Evolutionary conservation across 2,797 vertebrate genomes (phyloP).

Genomic region (Scolopax bukidnonensis): DNA sequence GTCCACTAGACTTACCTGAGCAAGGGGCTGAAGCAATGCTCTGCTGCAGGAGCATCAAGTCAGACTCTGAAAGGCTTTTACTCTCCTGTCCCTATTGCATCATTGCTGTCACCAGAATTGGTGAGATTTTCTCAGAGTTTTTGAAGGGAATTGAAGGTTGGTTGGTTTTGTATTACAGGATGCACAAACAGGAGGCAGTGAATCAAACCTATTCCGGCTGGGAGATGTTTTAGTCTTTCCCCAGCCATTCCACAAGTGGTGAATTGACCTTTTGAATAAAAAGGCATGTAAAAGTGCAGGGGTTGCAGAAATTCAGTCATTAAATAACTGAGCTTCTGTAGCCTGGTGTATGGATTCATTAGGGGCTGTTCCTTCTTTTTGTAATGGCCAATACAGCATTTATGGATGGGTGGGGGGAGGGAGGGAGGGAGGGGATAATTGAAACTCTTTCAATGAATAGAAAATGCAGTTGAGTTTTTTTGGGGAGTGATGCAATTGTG

Average conservation of each 20-base stretch:
- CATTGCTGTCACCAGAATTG: neutral
- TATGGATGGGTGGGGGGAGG: neutral
- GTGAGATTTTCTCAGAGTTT: neutral
- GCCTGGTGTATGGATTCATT: neutral
- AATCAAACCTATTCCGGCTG: neutral
- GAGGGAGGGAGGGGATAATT: neutral
- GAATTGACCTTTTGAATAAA: neutral
- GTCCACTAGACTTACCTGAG: neutral
- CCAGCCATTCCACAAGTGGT: neutral
- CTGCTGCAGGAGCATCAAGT: neutral
- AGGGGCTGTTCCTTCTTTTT: neutral
- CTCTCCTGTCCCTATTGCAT: neutral
- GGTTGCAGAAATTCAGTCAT: neutral
- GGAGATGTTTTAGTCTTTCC: neutral
- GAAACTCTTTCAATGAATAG: constrained; percentile 37
- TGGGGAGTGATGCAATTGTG: constrained; percentile 53
- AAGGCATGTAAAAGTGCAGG: neutral
- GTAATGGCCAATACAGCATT: neutral
- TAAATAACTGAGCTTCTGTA: neutral
- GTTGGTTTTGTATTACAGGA: neutral
- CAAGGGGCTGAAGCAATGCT: neutral
- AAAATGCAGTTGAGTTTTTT: constrained; percentile 59
- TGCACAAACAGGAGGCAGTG: neutral
- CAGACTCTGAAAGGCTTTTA: neutral
- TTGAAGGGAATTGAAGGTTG: neutral